Percentiles rank a stretch among this genome's conserved stretches.
These are phyloP conservation scores for Lasioglossum morio DNA, from an alignment of 2,888 invertebrate species.

Conservation along the genomic window DNA sequence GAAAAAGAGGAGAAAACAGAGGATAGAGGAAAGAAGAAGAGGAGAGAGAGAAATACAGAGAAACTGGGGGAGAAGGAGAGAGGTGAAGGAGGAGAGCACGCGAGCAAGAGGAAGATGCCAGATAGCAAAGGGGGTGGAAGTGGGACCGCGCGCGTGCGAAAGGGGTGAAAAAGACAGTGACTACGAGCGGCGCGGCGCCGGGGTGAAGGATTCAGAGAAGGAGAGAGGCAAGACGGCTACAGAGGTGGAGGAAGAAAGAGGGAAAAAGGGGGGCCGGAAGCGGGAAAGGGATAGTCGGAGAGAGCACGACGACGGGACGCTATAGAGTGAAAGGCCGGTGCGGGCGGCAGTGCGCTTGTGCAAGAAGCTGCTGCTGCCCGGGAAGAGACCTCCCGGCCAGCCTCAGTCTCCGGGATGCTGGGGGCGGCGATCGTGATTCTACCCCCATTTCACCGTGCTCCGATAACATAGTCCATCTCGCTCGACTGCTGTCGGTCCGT, in stretches of 20 bases:
- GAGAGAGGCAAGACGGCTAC: slow-evolving; percentile 31
- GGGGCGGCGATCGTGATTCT: slow-evolving; percentile 84
- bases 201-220: slow-evolving; percentile 30
- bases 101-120: neutral
- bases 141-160: slow-evolving; percentile 8
- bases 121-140: neutral
- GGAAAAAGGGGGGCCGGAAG: slow-evolving; percentile 20
- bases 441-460: slow-evolving; percentile 80
- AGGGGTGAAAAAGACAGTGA: slow-evolving; percentile 42
- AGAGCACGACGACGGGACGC: slow-evolving; percentile 23
- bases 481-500: slow-evolving; percentile 59
- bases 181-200: neutral
- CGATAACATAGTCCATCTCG: slow-evolving; percentile 73
- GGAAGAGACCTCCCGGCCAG: slow-evolving; percentile 83
- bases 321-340: slow-evolving; percentile 52
- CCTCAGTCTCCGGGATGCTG: slow-evolving; percentile 84
- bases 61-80: too few relatives aligned
- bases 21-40: too few relatives aligned
- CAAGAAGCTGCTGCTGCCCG: slow-evolving; percentile 83
- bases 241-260: neutral
- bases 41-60: neutral
- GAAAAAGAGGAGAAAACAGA: neutral
- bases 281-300: slow-evolving; percentile 44
- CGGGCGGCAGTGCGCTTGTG: slow-evolving; percentile 81
- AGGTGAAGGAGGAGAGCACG: neutral